Evolutionary conservation across 2,888 invertebrate genomes (phyloP), one percentile per base, ranked within the genome.

Genomic region (Ephialtes manifestator): DNA sequence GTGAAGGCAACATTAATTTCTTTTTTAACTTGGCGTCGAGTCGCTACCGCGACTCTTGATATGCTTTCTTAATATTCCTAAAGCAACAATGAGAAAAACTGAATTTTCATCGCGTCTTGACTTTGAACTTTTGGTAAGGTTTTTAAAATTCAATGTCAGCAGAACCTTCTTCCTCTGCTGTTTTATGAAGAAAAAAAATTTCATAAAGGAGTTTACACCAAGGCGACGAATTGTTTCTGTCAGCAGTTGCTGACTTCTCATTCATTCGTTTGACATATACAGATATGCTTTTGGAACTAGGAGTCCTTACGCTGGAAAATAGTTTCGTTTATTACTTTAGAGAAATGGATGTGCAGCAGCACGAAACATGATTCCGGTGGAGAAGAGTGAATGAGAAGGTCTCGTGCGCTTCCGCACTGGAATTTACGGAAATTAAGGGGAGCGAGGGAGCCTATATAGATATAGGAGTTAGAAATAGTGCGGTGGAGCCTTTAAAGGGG

Each of bases 401-500:
- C 55, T 74, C 46, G 43, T 1, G 58, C 11, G 55, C 28, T 74
- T 72, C n/a, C 35, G 13, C 48, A 20, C 13, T 51, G 65, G 28
- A 75, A 75, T 65, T 39, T 48, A 15, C 39, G 75, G 20, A 75
- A 63, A 63, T 75, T 63, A 51, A 63, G 63, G 65, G 13, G 28
- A n/a, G 55, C 15, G 46, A 28, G 46, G 18, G 71, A 35, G 63
- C 8, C 18, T 65, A 63, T 63, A 63, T 10, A 63, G 18, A 39
- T 55, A 53, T 39, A 28, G 28, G 53, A 35, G 46, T 46, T 51
- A 51, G 35, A 10, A 15, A 53, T 53, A 28, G 75, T 35, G 35
- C 4, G 48, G 31, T 31, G 63, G 75, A 35, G 39, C 46, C 15
- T 65, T 75, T 75, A 75, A 75, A 75, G 75, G 75, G 75, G 63